phyloP scores from a whole-genome alignment of 2,113 vertebrate genomes.

The Ramphastos sulfuratus region DNA sequence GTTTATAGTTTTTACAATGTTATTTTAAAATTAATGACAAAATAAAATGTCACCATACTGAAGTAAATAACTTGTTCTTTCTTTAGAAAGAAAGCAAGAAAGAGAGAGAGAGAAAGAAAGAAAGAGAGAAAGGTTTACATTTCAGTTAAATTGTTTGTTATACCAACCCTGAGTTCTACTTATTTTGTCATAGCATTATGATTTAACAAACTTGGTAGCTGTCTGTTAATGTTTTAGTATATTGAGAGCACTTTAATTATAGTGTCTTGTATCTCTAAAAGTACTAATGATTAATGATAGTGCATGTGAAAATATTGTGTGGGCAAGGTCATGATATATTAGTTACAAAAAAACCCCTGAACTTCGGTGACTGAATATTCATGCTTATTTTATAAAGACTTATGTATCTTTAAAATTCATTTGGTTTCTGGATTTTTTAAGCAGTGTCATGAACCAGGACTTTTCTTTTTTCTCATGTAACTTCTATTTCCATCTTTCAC shows the following conservation, averaged over 20 bases:
- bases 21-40: conserved; percentile 83
- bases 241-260: conserved; percentile 76
- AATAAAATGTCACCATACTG: conserved; percentile 76
- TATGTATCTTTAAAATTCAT: neutral
- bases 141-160: conserved; percentile 56
- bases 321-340: conserved; percentile 50
- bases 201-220: conserved; percentile 62
- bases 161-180: conserved; percentile 37
- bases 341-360: conserved; percentile 18
- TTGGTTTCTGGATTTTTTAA: neutral
- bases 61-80: conserved; percentile 68
- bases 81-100: neutral
- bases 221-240: conserved; percentile 72
- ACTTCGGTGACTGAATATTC: neutral
- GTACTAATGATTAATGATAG: conserved; percentile 67
- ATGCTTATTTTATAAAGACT: neutral
- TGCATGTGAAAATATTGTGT: conserved; percentile 21
- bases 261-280: conserved; percentile 59
- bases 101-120: neutral
- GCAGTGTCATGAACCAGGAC: neutral
- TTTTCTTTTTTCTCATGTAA: neutral
- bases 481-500: neutral
- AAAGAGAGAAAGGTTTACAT: conserved; percentile 54
- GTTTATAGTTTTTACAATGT: conserved; percentile 79
- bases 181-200: conserved; percentile 37